These are phyloP conservation scores for Cuculus canorus DNA, from an alignment of 2,797 vertebrate genomes.

Conservation along the genomic window DNA sequence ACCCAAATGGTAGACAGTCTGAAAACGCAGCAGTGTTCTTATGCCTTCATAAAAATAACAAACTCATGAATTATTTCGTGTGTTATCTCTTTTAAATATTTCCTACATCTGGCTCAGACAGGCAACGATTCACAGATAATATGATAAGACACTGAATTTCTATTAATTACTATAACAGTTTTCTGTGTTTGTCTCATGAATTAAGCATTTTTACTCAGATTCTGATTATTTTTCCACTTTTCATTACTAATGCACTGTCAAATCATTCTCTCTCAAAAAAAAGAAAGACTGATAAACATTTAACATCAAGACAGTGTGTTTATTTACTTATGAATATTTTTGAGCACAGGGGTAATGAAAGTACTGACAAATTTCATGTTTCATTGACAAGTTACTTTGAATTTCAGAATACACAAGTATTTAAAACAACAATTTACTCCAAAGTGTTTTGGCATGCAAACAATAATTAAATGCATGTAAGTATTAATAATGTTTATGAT, in stretches of 20 bases:
- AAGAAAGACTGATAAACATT: neutral
- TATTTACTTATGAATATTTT: constrained; percentile 15
- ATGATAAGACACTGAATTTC: constrained; percentile 39
- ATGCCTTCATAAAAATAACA: constrained; percentile 49
- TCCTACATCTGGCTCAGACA: constrained; percentile 21
- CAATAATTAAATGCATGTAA: neutral
- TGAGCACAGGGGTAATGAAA: neutral
- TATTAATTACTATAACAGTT: constrained; percentile 52
- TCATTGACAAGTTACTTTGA: constrained; percentile 68
- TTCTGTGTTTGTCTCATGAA: constrained; percentile 48
- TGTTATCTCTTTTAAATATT: constrained; percentile 50
- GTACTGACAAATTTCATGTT: constrained; percentile 60
- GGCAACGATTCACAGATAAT: constrained; percentile 9
- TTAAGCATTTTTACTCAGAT: constrained; percentile 55
- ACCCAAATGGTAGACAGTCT: neutral
- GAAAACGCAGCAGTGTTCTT: constrained; percentile 45
- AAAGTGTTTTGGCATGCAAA: constrained; percentile 34
- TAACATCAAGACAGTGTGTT: constrained; percentile 9
- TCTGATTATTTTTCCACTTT: constrained; percentile 49
- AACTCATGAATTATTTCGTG: constrained; percentile 60
- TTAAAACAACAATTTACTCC: constrained; percentile 55
- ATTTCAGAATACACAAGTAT: constrained; percentile 66
- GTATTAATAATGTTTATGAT: neutral
- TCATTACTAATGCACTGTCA: constrained; percentile 26
- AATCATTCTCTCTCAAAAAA: constrained; percentile 46